Conservation (phyloP, 2,888 invertebrate species). For the Spodoptera littoralis region DNA sequence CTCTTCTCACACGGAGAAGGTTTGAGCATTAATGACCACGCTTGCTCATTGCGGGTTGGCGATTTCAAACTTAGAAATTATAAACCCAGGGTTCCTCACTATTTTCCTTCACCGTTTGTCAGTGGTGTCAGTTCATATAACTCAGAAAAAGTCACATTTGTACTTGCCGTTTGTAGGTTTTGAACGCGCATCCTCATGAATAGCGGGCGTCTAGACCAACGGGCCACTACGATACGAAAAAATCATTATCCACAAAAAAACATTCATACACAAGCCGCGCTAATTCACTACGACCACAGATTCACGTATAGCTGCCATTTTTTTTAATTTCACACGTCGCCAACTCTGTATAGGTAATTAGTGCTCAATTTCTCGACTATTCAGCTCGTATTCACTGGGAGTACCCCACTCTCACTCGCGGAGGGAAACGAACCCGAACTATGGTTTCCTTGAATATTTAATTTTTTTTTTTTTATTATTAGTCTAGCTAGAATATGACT, state of each 20-base stretch:
- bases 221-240: too few relatives aligned
- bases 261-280: slow-evolving; percentile 32
- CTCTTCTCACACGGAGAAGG: too few relatives aligned
- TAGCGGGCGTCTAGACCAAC: too few relatives aligned
- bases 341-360: slow-evolving; percentile 85
- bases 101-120: too few relatives aligned
- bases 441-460: slow-evolving; percentile 3
- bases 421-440: slow-evolving; percentile 31
- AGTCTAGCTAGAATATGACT: background rate
- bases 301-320: slow-evolving; percentile 61
- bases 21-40: too few relatives aligned
- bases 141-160: too few relatives aligned
- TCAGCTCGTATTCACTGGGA: slow-evolving; percentile 75
- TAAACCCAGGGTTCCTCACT: too few relatives aligned
- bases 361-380: slow-evolving; percentile 84
- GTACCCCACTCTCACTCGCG: slow-evolving; percentile 68
- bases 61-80: too few relatives aligned
- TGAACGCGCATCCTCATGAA: too few relatives aligned
- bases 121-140: too few relatives aligned
- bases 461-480: slow-evolving; percentile 19
- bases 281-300: slow-evolving; percentile 33
- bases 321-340: slow-evolving; percentile 86
- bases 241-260: slow-evolving; percentile 1
- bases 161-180: too few relatives aligned
- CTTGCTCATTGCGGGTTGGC: too few relatives aligned